phyloP scores from a whole-genome alignment of 2,888 invertebrate species.

The Xanthia togata region DNA sequence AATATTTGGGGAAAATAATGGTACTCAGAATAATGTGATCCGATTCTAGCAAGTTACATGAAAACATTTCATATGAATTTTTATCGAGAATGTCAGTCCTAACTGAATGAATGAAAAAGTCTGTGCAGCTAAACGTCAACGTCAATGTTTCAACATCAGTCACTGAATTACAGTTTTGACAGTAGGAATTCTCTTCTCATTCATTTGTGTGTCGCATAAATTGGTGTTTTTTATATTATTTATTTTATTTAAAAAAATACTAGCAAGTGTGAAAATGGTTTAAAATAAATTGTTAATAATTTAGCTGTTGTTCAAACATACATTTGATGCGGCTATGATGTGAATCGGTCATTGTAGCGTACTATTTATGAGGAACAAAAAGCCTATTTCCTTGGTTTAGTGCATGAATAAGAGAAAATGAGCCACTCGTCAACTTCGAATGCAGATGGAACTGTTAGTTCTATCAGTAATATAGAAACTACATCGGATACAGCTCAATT shows the following conservation, averaged over 20 bases:
- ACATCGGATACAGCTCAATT: constrained; percentile 85
- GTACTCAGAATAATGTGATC: not conserved
- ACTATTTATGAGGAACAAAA: constrained; percentile 1
- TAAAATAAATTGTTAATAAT: not conserved
- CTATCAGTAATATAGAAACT: constrained; percentile 70
- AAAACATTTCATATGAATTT: not conserved
- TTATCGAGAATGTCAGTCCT: constrained; percentile 34
- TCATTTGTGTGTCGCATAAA: not conserved
- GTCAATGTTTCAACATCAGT: constrained; percentile 6
- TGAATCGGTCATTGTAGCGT: constrained; percentile 12
- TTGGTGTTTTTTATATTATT: not conserved
- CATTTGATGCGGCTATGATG: not conserved
- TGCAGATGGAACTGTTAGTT: constrained; percentile 74
- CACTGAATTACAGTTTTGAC: not conserved
- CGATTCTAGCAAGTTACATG: not conserved
- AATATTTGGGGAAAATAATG: not conserved
- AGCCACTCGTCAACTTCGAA: constrained; percentile 74
- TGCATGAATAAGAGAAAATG: constrained; percentile 71
- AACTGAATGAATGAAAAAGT: constrained; percentile 11
- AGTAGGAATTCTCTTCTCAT: too few species aligned
- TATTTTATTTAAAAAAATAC: not conserved
- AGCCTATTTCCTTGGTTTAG: not conserved
- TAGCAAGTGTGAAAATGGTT: not conserved
- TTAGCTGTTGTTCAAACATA: not conserved
- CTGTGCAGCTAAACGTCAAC: constrained; percentile 29